phyloP scores from a whole-genome alignment of 2,888 invertebrate species.

The Tetanocera ferruginea region DNA sequence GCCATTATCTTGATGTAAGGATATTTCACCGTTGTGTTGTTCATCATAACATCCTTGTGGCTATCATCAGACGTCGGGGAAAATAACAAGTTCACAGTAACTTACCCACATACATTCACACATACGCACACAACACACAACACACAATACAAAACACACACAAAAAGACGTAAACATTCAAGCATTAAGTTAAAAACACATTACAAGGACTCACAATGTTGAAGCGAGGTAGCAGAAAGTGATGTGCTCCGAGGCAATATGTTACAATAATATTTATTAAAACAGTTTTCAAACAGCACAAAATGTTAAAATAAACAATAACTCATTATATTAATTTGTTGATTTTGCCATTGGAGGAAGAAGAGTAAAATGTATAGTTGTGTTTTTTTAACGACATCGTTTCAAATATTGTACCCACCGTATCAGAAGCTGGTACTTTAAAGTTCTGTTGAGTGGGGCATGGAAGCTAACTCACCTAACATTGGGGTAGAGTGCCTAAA shows the following conservation, averaged over 20 bases:
- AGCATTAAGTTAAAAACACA: conserved; percentile 9
- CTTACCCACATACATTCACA: background rate
- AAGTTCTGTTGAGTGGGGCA: too few relatives aligned
- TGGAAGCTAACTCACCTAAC: too few relatives aligned
- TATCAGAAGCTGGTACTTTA: too few relatives aligned
- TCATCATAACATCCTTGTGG: conserved; percentile 24
- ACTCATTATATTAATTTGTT: conserved; percentile 16
- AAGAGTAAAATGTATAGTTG: background rate
- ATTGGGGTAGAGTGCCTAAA: too few relatives aligned
- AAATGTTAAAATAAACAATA: conserved; percentile 20
- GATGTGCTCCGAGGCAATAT: conserved; percentile 6
- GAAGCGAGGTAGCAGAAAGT: background rate
- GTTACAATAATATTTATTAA: conserved; percentile 22
- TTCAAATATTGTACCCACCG: too few relatives aligned
- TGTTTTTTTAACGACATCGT: background rate
- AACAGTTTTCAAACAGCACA: background rate
- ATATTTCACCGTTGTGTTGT: background rate
- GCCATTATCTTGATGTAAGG: conserved; percentile 9
- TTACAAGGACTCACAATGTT: conserved; percentile 2
- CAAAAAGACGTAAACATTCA: too few relatives aligned
- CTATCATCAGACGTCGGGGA: background rate
- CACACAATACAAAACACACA: too few relatives aligned
- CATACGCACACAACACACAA: background rate
- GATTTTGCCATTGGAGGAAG: background rate
- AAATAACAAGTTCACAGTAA: background rate